Percentiles rank a stretch among this genome's conserved stretches.
Evolutionary conservation across 2,888 invertebrate species (phyloP).

Genomic region (Steinernema carpocapsae): DNA sequence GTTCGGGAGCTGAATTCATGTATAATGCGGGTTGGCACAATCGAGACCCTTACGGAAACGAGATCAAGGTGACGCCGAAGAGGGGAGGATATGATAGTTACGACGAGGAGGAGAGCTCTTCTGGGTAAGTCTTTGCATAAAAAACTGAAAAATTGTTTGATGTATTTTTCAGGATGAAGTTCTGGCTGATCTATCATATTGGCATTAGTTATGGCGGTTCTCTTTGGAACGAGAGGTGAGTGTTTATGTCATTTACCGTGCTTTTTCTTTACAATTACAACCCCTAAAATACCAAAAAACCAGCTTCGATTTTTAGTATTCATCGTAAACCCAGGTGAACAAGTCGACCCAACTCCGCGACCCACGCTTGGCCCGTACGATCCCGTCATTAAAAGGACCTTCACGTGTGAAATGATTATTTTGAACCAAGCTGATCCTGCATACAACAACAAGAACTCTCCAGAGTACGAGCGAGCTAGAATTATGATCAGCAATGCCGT

Average conservation of each 20-base stretch:
- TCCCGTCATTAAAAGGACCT: slow-evolving; percentile 39
- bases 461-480: slow-evolving; percentile 35
- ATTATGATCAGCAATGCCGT: slow-evolving; percentile 37
- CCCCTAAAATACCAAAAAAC: not conserved
- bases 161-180: slow-evolving; percentile 40
- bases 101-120: slow-evolving; percentile 15
- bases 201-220: slow-evolving; percentile 21
- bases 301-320: slow-evolving; percentile 34
- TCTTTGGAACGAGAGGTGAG: slow-evolving; percentile 39
- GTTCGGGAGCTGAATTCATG: slow-evolving; percentile 39
- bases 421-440: slow-evolving; percentile 39
- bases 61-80: not conserved
- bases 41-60: slow-evolving; percentile 41
- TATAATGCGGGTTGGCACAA: slow-evolving; percentile 38
- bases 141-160: no score
- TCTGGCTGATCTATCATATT: slow-evolving; percentile 27
- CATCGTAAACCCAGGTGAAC: slow-evolving; percentile 33
- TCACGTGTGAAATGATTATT: slow-evolving; percentile 37
- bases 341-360: slow-evolving; percentile 3
- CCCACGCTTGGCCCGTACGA: slow-evolving; percentile 33
- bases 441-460: slow-evolving; percentile 34
- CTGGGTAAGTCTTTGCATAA: not conserved
- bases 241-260: slow-evolving; percentile 22
- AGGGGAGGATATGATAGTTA: not conserved
- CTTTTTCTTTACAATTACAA: not conserved